Percentiles rank a stretch among this genome's conserved stretches.
These are phyloP conservation scores for Hydropsyche tenuis DNA, from an alignment of 1,140 invertebrate genomes.

Conservation along the genomic window DNA sequence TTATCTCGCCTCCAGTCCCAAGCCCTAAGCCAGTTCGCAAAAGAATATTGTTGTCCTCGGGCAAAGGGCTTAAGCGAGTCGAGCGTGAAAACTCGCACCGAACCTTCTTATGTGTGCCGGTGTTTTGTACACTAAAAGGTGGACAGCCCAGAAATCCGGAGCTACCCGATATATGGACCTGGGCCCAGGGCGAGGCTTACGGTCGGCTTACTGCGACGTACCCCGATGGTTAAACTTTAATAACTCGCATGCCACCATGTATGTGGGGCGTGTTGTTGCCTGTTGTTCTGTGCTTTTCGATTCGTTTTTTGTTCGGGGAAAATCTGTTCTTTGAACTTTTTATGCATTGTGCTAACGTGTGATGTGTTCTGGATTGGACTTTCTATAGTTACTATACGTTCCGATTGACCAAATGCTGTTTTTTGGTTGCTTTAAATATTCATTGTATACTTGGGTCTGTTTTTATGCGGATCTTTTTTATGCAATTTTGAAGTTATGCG, in stretches of 20 bases:
- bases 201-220: neutral
- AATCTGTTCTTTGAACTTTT: too few species aligned
- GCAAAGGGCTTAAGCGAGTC: conserved; percentile 13
- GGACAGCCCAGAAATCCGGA: conserved; percentile 12
- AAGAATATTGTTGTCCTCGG: neutral
- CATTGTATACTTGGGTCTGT: too few species aligned
- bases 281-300: too few species aligned
- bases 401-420: too few species aligned
- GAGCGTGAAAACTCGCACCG: conserved; percentile 22
- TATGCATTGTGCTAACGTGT: too few species aligned
- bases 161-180: neutral
- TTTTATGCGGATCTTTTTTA: too few species aligned
- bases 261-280: too few species aligned
- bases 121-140: conserved; percentile 15
- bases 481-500: too few species aligned
- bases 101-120: conserved; percentile 19
- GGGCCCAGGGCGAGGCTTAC: neutral
- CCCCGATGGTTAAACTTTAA: conserved; percentile 13
- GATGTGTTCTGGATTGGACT: too few species aligned
- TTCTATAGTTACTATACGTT: too few species aligned
- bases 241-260: conserved; percentile 7
- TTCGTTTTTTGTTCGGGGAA: too few species aligned
- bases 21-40: conserved; percentile 1
- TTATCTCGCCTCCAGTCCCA: neutral
- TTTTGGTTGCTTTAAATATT: too few species aligned